phyloP scores from a whole-genome alignment of 2,888 invertebrate species.

The Adelognathus sp. region DNA sequence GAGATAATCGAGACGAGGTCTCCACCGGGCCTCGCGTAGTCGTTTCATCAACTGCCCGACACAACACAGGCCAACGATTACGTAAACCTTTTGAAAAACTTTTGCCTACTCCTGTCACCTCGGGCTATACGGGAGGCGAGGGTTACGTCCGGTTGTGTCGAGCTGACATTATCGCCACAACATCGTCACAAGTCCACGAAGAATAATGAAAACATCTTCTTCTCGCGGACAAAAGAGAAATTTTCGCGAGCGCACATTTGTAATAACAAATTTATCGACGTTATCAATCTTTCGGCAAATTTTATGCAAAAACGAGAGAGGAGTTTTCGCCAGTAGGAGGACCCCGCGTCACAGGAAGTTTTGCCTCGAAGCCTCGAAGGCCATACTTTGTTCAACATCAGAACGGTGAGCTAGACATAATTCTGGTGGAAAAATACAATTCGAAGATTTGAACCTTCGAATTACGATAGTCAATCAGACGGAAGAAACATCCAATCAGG shows the following conservation, averaged over 20 bases:
- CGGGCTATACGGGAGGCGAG: neutral
- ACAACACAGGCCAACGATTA: conserved; percentile 23
- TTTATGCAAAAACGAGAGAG: neutral
- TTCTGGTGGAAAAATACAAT: too few species aligned
- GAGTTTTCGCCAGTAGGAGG: neutral
- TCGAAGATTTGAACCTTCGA: too few species aligned
- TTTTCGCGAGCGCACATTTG: neutral
- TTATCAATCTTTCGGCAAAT: neutral
- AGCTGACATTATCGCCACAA: neutral
- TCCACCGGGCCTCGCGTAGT: conserved; percentile 23
- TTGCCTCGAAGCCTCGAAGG: neutral
- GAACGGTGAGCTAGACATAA: too few species aligned
- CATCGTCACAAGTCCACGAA: neutral
- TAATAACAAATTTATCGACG: neutral
- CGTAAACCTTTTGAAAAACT: conserved; percentile 46
- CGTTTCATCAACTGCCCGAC: neutral
- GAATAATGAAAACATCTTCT: neutral
- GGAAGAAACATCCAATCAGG: too few species aligned
- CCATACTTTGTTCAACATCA: too few species aligned
- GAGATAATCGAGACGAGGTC: conserved; percentile 40
- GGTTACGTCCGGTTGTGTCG: neutral
- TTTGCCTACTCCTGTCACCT: conserved; percentile 20
- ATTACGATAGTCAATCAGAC: too few species aligned
- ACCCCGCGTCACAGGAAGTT: neutral
- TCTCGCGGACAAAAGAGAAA: neutral